Base-by-base conservation (phyloP, 2,888 invertebrate genomes). In the Protodeltote pygarga region DNA sequence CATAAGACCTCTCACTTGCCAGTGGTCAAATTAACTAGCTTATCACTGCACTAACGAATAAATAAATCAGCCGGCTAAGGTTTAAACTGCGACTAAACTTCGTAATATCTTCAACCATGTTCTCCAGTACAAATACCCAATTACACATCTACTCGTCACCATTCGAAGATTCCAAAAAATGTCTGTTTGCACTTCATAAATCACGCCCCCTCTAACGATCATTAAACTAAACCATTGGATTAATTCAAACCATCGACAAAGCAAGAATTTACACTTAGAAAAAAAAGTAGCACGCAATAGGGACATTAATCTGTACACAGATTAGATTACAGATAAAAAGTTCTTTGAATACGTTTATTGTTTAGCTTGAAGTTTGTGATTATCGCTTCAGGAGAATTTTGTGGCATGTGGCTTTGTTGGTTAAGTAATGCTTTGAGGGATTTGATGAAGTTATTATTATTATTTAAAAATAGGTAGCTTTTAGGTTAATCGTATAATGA, bases 181-280 rank as follows among this genome's bases (percentile, higher is more conserved):
- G 48, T 53, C 65, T 57, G 68, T 66, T 68, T 68, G 34, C 66
- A 65, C 53, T 23, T 54, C 46, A 66, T 66, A 65, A 66, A 68
- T 66, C 66, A 61, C 64, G 52, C 68, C 65, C 37, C 21, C 35
- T 42, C 65, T 68, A 66, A 66, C 65, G 65, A 66, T 47, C 66
- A 51, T 66, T 68, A 61, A 41, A 54, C 46, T 32, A 25, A 46
- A 48, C 44, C 50, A 45, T 53, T 53, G 50, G 44, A 66, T 60
- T 64, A 60, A 59, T 53, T 50, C 35, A 35, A 8, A 2, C 13
- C 21, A 15, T 40, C 15, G 29, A 52, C 65, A 59, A 61, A 57
- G 59, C 38, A 33, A 49, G 51, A 28, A 53, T 67, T 59, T 44
- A 35, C 52, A 57, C 52, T 60, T 33, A 31, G 38, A 52, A 41